Conservation (phyloP, 2,797 vertebrate species). For the Picus viridis region DNA sequence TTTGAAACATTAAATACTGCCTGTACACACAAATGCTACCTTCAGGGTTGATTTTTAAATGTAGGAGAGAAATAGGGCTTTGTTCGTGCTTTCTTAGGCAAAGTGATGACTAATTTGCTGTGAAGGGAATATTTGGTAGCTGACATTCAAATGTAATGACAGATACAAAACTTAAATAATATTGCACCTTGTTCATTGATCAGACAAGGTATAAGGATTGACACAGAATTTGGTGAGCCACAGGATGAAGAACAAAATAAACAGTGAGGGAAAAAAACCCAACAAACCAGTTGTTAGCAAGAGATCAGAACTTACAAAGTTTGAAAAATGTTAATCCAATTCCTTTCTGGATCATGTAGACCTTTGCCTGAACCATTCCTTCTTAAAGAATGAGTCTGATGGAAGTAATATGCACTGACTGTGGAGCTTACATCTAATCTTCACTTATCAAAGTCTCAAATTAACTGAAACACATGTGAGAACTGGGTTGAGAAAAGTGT, state of each 20-base stretch:
- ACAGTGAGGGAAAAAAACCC: not conserved
- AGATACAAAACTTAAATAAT: not conserved
- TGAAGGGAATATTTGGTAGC: not conserved
- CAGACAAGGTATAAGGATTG: not conserved
- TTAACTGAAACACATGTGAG: not conserved
- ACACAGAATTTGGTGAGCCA: not conserved
- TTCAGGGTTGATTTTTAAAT: not conserved
- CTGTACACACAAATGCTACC: not conserved
- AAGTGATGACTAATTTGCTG: not conserved
- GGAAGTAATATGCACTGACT: not conserved
- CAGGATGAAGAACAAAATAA: not conserved
- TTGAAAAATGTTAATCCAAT: not conserved
- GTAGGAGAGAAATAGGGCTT: rapidly evolving
- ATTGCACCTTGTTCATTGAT: not conserved
- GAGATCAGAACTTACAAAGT: not conserved
- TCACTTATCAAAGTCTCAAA: not conserved
- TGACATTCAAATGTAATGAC: not conserved
- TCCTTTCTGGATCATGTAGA: not conserved
- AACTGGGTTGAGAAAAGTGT: not conserved
- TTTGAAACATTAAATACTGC: not conserved
- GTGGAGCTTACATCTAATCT: not conserved
- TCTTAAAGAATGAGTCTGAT: not conserved
- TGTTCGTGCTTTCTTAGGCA: not conserved
- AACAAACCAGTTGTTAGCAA: not conserved
- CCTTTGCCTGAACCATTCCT: not conserved